A percentile compares a stretch with the other conserved stretches of the same genome.
phyloP scores from a whole-genome alignment of 2,888 invertebrate genomes.

The Tipula vernalis region DNA sequence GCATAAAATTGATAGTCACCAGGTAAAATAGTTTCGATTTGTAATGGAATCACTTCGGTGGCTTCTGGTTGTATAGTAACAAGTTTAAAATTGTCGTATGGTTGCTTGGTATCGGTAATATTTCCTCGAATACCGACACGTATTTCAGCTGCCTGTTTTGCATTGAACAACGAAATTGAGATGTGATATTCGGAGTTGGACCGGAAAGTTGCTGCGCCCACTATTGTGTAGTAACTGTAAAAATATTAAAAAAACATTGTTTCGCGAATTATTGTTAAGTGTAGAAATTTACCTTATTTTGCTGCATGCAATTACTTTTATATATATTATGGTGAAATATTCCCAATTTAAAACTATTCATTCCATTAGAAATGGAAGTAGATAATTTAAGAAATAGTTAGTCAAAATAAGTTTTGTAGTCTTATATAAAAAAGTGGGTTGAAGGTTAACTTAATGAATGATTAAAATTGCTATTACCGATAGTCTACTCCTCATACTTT shows the following conservation, averaged over 20 bases:
- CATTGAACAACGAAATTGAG: no score
- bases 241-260: neutral
- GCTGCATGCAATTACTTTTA: no score
- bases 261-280: neutral
- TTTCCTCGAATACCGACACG: conserved; percentile 30
- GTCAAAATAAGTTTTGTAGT: no score
- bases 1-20: conserved; percentile 68
- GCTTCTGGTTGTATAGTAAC: conserved; percentile 57
- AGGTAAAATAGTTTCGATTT: conserved; percentile 47
- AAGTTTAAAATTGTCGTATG: conserved; percentile 54
- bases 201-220: conserved; percentile 66
- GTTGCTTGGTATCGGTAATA: conserved; percentile 41
- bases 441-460: no score
- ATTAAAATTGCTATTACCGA: no score
- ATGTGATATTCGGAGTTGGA: conserved; percentile 51
- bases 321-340: no score
- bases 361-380: no score
- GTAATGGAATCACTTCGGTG: conserved; percentile 53
- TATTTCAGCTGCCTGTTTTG: conserved; percentile 51
- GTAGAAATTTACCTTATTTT: no score
- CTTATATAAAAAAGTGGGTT: no score
- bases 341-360: no score
- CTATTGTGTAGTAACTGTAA: conserved; percentile 50
- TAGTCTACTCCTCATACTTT: no score
- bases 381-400: no score